Conservation (phyloP, 2,888 invertebrate species). For the Ornithoptera priamus region DNA sequence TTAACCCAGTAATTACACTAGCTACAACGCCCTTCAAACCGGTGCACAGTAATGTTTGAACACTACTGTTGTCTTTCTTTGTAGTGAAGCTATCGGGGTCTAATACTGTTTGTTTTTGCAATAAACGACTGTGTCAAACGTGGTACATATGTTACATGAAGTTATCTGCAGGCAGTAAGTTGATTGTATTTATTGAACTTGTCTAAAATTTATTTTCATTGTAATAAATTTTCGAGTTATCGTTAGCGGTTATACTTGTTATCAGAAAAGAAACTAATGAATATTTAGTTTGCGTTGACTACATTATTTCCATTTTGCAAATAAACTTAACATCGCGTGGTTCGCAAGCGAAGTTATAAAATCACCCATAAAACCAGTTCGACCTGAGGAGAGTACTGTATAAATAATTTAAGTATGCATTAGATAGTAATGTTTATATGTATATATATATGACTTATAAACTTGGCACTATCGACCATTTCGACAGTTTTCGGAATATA, state of each 20-base stretch:
- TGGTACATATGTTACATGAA: not conserved
- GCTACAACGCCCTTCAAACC: too few relatives aligned
- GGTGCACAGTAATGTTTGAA: too few relatives aligned
- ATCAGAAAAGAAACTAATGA: not conserved
- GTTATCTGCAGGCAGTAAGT: not conserved
- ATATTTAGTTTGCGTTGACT: too few relatives aligned
- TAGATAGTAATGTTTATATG: not conserved
- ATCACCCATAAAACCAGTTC: conserved; percentile 8
- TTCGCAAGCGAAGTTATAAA: conserved; percentile 7
- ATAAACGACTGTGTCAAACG: not conserved
- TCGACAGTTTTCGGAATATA: not conserved
- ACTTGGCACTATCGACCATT: not conserved
- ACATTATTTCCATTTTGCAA: too few relatives aligned
- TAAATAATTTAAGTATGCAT: conserved; percentile 12
- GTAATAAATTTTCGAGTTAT: not conserved
- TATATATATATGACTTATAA: not conserved
- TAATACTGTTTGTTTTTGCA: not conserved
- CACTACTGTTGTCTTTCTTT: too few relatives aligned
- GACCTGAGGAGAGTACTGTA: not conserved
- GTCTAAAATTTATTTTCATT: not conserved
- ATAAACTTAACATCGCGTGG: not conserved
- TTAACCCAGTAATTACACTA: too few relatives aligned
- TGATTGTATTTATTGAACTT: not conserved
- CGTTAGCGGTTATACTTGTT: not conserved
- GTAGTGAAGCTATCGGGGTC: not conserved